Evolutionary conservation across 2,797 vertebrate species (phyloP).

Genomic region (Stomatorhinus walkeri): DNA sequence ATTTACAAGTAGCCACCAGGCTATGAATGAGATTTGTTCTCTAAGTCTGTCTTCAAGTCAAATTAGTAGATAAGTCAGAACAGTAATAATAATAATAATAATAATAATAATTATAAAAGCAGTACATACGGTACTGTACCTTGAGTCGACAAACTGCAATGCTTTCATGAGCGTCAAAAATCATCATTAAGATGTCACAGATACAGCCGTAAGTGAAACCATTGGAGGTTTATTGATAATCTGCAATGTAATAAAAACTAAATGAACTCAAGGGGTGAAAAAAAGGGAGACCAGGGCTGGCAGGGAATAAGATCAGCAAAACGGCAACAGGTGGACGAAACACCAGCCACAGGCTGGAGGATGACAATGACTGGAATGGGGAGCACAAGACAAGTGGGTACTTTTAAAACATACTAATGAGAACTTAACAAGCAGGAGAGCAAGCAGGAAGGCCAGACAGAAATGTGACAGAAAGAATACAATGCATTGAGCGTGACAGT

Average conservation of each 20-base stretch:
- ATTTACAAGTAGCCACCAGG: no score
- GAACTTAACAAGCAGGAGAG: not conserved
- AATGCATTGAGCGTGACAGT: no score
- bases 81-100: not conserved
- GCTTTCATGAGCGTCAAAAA: not conserved
- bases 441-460: not conserved
- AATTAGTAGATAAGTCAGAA: not conserved
- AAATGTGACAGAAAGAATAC: not conserved
- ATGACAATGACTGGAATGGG: not conserved
- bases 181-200: not conserved
- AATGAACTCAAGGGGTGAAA: not conserved
- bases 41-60: not conserved
- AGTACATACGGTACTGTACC: not conserved
- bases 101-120: not conserved
- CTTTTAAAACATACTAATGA: not conserved
- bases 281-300: not conserved
- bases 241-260: not conserved
- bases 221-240: not conserved
- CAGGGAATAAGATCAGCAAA: not conserved
- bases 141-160: not conserved
- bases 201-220: not conserved
- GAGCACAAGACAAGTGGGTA: not conserved
- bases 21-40: not conserved
- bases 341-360: not conserved
- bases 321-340: not conserved